Conservation (phyloP, 2,113 vertebrate genomes). For the Coptodon bakossiorum region DNA sequence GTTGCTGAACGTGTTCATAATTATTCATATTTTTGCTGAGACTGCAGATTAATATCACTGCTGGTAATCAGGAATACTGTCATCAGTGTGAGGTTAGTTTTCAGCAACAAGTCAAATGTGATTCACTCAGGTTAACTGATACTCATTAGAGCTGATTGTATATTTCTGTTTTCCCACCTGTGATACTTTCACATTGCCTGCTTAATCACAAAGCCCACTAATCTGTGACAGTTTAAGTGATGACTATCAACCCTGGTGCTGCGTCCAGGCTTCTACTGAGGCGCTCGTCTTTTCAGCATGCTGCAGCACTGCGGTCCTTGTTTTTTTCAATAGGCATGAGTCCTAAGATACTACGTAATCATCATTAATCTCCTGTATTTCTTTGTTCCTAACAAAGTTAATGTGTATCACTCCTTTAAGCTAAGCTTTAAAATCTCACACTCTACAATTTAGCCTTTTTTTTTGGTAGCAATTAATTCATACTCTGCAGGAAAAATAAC, state of each 20-base stretch:
- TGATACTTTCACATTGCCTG: background rate
- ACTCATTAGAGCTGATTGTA: background rate
- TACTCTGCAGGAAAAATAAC: background rate
- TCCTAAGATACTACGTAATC: background rate
- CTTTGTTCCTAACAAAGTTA: background rate
- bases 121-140: background rate
- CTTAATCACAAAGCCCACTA: background rate
- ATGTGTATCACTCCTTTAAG: background rate
- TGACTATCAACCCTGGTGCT: background rate
- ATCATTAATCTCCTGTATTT: background rate
- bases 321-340: background rate
- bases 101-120: background rate
- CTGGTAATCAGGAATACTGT: background rate
- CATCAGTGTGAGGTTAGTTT: background rate
- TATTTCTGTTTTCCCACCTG: background rate
- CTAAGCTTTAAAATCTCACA: background rate
- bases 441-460: background rate
- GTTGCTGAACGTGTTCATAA: background rate
- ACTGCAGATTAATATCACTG: background rate
- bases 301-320: background rate
- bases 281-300: background rate
- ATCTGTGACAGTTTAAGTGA: background rate
- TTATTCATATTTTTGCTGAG: background rate
- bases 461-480: background rate
- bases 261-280: background rate